Base-by-base conservation (phyloP, 1,140 invertebrate genomes). In the Acromyrmex heyeri region DNA sequence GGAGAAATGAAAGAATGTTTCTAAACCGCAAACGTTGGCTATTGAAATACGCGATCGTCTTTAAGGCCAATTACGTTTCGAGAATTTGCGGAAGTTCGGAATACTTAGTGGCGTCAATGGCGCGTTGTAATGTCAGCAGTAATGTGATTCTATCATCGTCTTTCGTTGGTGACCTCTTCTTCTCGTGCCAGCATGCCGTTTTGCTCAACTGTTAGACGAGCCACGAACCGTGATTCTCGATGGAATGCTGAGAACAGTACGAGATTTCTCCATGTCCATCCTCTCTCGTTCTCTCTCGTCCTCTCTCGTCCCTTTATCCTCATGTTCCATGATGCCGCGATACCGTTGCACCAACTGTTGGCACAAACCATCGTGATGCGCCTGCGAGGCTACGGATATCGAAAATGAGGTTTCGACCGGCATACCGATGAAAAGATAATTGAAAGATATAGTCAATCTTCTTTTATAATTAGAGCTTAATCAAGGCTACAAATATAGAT, bases 171-270 rank as follows among this genome's bases (percentile, higher is more conserved):
- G 34, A 67, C 4, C 64, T 72, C 24, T 64, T 70, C 69, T 70
- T 78, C 85, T 89, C 82, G 53, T 53, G 61, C 18, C 44, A 78
- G 64, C 38, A 77, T 69, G 65, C 73, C 85, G 86, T 87, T 90
- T 87, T 59, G 27, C 78, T 79, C 64, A 73, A 65, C 87, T 69
- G 75, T 90, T 87, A 88, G 88, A 75, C 81, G 78, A 79, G 79
- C 75, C 88, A 55, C 76, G 86, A 89, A 59, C 69, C 89, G 79
- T 62, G 89, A 90, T 90, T 81, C 86, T 90, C 70, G 86, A 90
- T 90, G 89, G 89, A 90, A 90, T 90, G 89, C 88, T 88, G 87
- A 86, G 82, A 90, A 90, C 88, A 87, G 85, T 72, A 86, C 73
- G 77, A 70, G 87, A 73, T 86, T 87, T 89, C 87, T 87, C 86